Evolutionary conservation across 2,113 vertebrate genomes (phyloP).

Genomic region (Lathamus discolor): DNA sequence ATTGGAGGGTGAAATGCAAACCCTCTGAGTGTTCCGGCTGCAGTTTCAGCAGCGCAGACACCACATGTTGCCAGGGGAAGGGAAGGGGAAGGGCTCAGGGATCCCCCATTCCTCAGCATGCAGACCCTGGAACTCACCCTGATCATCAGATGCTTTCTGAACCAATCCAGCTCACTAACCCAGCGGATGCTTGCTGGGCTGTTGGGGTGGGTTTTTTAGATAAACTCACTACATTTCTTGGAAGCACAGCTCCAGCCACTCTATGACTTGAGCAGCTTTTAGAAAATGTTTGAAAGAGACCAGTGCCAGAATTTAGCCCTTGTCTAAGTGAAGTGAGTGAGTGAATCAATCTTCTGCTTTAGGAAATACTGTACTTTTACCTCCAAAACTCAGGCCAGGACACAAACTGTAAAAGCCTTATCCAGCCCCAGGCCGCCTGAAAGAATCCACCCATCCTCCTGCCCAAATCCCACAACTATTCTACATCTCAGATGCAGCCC

Average conservation of each 20-base stretch:
- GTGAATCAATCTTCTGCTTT: neutral
- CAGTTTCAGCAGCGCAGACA: neutral
- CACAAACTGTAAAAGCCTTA: neutral
- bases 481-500: neutral
- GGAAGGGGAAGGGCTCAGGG: neutral
- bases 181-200: neutral
- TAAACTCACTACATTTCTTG: neutral
- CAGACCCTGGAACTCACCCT: neutral
- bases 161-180: neutral
- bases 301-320: neutral
- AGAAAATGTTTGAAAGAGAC: neutral
- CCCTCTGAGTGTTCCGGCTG: neutral
- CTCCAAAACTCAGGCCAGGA: neutral
- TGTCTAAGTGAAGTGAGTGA: neutral
- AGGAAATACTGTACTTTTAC: neutral
- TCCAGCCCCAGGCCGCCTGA: neutral
- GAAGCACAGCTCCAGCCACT: neutral
- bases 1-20: neutral
- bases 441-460: neutral
- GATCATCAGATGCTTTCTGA: neutral
- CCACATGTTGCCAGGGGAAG: fast-evolving
- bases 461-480: neutral
- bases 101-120: neutral
- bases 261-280: neutral
- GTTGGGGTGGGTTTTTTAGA: neutral